Percentiles rank a stretch among this genome's conserved stretches.
phyloP scores from a whole-genome alignment of 2,888 invertebrate genomes.

The Pollenia labialis region DNA sequence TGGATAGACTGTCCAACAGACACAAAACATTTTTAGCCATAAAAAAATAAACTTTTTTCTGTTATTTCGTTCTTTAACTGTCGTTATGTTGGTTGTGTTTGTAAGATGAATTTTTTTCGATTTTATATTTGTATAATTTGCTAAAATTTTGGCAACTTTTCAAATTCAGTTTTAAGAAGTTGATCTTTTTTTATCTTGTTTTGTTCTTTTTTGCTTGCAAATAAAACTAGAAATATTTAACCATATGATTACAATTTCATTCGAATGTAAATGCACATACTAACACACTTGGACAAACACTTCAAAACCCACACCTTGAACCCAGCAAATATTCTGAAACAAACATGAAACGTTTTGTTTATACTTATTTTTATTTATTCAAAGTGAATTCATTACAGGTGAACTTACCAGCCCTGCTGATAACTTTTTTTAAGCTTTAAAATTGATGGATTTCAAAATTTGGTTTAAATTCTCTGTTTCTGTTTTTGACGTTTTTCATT shows the following conservation, averaged over 20 bases:
- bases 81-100: conserved; percentile 37
- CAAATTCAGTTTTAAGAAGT: conserved; percentile 70
- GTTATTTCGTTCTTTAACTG: conserved; percentile 18
- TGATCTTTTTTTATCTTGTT: conserved; percentile 15
- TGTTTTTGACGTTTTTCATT: no score
- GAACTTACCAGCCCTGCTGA: no score
- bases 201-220: conserved; percentile 23
- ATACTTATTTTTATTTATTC: not conserved
- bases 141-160: conserved; percentile 73
- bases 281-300: conserved; percentile 6
- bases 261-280: conserved; percentile 42
- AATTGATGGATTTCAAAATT: no score
- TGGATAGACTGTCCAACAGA: conserved; percentile 51
- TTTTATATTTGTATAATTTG: conserved; percentile 61
- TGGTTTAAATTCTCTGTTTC: no score
- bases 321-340: not conserved
- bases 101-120: conserved; percentile 15
- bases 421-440: no score
- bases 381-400: no score
- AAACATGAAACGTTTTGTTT: not conserved
- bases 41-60: conserved; percentile 40
- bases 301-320: not conserved
- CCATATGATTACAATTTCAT: conserved; percentile 74
- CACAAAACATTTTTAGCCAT: conserved; percentile 24
- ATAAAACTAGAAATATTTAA: conserved; percentile 72